Conservation (phyloP, 2,888 invertebrate genomes). For the Catocala sponsa region DNA sequence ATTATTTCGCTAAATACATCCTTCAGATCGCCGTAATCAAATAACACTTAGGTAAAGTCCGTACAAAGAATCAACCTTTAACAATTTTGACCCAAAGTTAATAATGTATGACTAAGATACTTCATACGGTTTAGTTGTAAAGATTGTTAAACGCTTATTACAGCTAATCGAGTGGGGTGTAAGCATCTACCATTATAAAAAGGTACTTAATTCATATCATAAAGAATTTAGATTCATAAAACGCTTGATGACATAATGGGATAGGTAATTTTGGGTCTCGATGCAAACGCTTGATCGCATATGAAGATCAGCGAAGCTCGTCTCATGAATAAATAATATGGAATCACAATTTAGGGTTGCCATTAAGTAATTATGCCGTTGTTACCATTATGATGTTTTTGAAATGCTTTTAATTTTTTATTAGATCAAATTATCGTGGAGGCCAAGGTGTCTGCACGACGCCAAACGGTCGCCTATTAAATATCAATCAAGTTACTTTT, state of each 20-base stretch:
- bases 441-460: conserved; percentile 75
- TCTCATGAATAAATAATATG: conserved; percentile 86
- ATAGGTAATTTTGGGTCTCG: conserved; percentile 78
- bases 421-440: conserved; percentile 78
- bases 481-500: conserved; percentile 77
- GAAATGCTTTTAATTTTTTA: conserved; percentile 88
- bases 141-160: conserved; percentile 77
- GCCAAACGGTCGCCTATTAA: conserved; percentile 77
- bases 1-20: conserved; percentile 45
- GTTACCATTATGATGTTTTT: conserved; percentile 83
- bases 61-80: conserved; percentile 31
- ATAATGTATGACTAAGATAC: conserved; percentile 36
- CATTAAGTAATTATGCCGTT: conserved; percentile 86
- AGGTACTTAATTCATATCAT: conserved; percentile 79
- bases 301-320: conserved; percentile 72
- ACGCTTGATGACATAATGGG: conserved; percentile 86
- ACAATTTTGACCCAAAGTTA: conserved; percentile 25
- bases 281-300: conserved; percentile 73
- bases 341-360: conserved; percentile 80
- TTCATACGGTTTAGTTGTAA: conserved; percentile 44
- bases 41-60: conserved; percentile 42
- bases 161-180: conserved; percentile 75
- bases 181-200: conserved; percentile 77
- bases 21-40: conserved; percentile 48
- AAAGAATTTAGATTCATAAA: conserved; percentile 84